Conservation (phyloP, 2,888 invertebrate genomes). For the Theretra japonica region DNA sequence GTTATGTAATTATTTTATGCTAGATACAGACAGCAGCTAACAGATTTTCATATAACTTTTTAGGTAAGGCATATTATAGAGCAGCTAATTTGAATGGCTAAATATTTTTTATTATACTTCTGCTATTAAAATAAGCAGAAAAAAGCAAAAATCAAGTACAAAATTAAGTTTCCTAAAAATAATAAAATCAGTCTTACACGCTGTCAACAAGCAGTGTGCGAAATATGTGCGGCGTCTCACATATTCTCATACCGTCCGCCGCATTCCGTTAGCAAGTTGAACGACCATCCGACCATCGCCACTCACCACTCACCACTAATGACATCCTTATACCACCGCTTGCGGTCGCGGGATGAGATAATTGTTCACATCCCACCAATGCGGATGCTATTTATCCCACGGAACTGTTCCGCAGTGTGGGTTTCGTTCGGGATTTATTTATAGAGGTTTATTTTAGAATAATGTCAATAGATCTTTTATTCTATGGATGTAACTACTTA, state of each 20-base stretch:
- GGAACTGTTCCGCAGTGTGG: neutral
- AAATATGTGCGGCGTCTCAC: conserved; percentile 35
- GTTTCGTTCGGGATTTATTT: neutral
- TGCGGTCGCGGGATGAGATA: conserved; percentile 33
- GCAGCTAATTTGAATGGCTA: too few relatives aligned
- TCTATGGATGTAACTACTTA: too few relatives aligned
- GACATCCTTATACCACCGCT: conserved; percentile 33
- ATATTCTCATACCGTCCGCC: conserved; percentile 35
- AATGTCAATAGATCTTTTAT: too few relatives aligned
- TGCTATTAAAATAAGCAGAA: too few relatives aligned
- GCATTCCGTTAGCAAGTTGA: conserved; percentile 57
- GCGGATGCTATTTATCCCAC: conserved; percentile 18
- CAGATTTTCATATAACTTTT: too few relatives aligned
- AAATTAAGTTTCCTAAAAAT: neutral
- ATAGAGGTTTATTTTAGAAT: neutral
- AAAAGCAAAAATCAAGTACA: neutral
- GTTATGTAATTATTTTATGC: too few relatives aligned
- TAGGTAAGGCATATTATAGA: too few relatives aligned
- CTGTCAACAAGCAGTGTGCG: neutral
- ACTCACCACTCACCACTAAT: conserved; percentile 38
- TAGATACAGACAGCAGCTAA: too few relatives aligned
- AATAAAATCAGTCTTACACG: neutral
- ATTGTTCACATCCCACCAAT: conserved; percentile 21
- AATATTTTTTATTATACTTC: too few relatives aligned
- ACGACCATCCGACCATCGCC: conserved; percentile 49